A percentile compares a stretch with the other conserved stretches of the same genome.
Conservation (phyloP, 1,140 invertebrate species). For the Eulimnadia texana region DNA sequence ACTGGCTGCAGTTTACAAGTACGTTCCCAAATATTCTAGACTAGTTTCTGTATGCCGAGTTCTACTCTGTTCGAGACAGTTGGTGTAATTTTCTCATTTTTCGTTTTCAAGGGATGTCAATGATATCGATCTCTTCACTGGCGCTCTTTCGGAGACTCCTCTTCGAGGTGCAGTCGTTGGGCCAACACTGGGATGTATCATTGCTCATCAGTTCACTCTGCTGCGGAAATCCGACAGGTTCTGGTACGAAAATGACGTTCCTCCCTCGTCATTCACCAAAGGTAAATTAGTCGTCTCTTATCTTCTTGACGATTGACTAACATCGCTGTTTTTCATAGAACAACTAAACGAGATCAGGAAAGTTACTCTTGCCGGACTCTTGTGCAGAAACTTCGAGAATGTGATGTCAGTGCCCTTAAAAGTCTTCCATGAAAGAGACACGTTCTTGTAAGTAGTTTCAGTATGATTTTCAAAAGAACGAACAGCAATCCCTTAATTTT, state of each 20-base stretch:
- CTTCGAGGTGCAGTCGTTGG: slow-evolving; percentile 33
- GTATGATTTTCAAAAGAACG: neutral
- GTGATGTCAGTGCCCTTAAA: slow-evolving; percentile 11
- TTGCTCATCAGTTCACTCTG: slow-evolving; percentile 32
- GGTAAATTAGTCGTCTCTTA: too few species aligned
- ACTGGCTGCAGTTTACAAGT: slow-evolving; percentile 23
- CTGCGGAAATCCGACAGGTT: slow-evolving; percentile 32
- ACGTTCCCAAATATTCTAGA: too few species aligned
- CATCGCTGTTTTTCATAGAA: too few species aligned
- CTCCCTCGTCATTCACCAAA: slow-evolving; percentile 34
- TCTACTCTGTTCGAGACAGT: too few species aligned
- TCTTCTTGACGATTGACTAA: too few species aligned
- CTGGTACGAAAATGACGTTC: slow-evolving; percentile 39
- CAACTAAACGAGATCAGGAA: slow-evolving; percentile 43
- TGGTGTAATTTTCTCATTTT: too few species aligned
- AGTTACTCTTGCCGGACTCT: slow-evolving; percentile 36
- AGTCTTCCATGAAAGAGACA: slow-evolving; percentile 17
- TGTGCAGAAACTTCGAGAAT: slow-evolving; percentile 38
- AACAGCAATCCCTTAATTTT: neutral
- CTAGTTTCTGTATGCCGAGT: too few species aligned
- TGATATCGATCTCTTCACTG: slow-evolving; percentile 40
- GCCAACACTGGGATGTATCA: slow-evolving; percentile 35
- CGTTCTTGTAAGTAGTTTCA: slow-evolving; percentile 16
- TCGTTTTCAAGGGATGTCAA: slow-evolving; percentile 24
- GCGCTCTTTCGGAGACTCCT: slow-evolving; percentile 36